A percentile compares a stretch with the other conserved stretches of the same genome.
phyloP scores from a whole-genome alignment of 1,140 invertebrate species.

The Metaphire vulgaris region DNA sequence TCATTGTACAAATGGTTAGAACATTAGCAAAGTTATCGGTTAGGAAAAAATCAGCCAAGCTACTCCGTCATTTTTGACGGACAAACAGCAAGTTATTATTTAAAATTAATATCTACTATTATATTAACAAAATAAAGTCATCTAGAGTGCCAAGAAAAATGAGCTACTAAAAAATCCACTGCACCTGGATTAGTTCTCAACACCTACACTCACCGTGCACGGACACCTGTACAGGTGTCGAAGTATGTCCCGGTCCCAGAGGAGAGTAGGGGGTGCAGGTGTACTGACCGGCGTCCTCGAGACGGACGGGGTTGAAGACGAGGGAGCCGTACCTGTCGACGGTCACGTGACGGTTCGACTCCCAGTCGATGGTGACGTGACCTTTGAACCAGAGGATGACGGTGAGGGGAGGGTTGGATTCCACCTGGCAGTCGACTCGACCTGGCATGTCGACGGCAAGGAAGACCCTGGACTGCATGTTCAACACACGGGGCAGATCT shows the following conservation, averaged over 20 bases:
- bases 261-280: slow-evolving; percentile 91
- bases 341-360: neutral
- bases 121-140: too few relatives aligned
- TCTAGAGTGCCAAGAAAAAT: too few relatives aligned
- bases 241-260: slow-evolving; percentile 83
- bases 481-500: slow-evolving; percentile 25
- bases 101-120: too few relatives aligned
- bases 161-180: too few relatives aligned
- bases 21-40: too few relatives aligned
- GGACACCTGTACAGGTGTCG: slow-evolving; percentile 88
- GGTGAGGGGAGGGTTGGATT: slow-evolving; percentile 87
- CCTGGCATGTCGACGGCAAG: slow-evolving; percentile 85
- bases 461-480: slow-evolving; percentile 83
- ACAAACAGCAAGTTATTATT: too few relatives aligned
- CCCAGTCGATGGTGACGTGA: slow-evolving; percentile 20
- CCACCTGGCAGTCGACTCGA: slow-evolving; percentile 90
- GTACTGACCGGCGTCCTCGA: slow-evolving; percentile 69
- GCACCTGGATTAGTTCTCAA: too few relatives aligned
- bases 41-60: too few relatives aligned
- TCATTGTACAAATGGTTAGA: too few relatives aligned
- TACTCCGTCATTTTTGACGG: too few relatives aligned
- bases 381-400: slow-evolving; percentile 77
- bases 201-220: slow-evolving; percentile 63
- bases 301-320: slow-evolving; percentile 37
- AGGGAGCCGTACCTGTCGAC: slow-evolving; percentile 36